These are phyloP conservation scores for Drosophila sechellia DNA, from an alignment of 1,140 invertebrate genomes.

Conservation along the genomic window DNA sequence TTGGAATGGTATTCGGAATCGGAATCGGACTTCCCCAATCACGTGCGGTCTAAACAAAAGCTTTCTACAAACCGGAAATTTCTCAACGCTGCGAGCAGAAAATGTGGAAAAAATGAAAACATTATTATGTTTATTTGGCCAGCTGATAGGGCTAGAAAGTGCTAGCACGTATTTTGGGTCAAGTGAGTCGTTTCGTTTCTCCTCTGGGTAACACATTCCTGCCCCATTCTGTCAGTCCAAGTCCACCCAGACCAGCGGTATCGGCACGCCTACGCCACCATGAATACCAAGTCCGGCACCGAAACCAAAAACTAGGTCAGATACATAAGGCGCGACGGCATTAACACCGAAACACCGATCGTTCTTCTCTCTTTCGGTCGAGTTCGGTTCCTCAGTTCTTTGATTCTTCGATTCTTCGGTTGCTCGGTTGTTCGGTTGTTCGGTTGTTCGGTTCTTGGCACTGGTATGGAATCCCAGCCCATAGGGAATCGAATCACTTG, in stretches of 20 bases:
- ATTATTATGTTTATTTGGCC: conserved; percentile 19
- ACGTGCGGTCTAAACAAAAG: conserved; percentile 43
- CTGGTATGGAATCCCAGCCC: no score
- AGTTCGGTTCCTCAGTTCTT: conserved; percentile 5
- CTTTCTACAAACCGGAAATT: conserved; percentile 74
- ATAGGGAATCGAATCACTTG: conserved; percentile 25
- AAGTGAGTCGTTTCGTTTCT: conserved; percentile 31
- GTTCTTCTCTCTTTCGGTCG: conserved; percentile 28
- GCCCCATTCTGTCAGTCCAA: conserved; percentile 40
- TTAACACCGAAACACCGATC: conserved; percentile 42
- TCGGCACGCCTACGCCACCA: conserved; percentile 65
- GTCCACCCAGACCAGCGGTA: no score
- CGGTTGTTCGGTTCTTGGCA: conserved; percentile 12
- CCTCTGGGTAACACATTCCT: conserved; percentile 22
- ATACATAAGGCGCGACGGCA: conserved; percentile 77
- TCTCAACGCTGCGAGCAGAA: conserved; percentile 20
- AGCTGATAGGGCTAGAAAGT: conserved; percentile 15
- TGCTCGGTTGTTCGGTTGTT: neutral
- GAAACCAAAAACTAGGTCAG: conserved; percentile 73
- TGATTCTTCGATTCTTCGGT: conserved; percentile 29
- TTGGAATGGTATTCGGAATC: conserved; percentile 2
- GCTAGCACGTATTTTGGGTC: conserved; percentile 62
- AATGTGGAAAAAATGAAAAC: conserved; percentile 5
- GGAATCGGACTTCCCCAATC: conserved; percentile 27
- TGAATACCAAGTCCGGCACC: conserved; percentile 80